phyloP scores from a whole-genome alignment of 2,888 invertebrate genomes.

The Philonicus albiceps region DNA sequence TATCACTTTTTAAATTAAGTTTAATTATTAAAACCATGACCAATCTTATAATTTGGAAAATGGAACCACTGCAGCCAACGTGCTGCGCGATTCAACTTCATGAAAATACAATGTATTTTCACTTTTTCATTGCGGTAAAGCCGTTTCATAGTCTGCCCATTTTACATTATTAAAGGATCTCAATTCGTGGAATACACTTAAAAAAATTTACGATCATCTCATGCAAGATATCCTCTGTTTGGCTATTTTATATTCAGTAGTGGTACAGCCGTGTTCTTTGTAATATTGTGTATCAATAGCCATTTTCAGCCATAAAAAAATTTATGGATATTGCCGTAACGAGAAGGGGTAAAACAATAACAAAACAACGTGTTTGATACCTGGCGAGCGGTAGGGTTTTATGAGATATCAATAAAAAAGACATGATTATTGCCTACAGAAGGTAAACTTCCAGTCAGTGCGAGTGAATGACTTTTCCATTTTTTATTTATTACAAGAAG shows the following conservation, averaged over 20 bases:
- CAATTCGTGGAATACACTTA: slow-evolving; percentile 40
- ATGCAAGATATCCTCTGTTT: slow-evolving; percentile 35
- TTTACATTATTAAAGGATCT: slow-evolving; percentile 40
- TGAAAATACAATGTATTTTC: slow-evolving; percentile 39
- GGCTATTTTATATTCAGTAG: slow-evolving; percentile 32
- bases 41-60: slow-evolving; percentile 20
- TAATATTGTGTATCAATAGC: slow-evolving; percentile 40
- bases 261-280: slow-evolving; percentile 31
- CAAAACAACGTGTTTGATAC: slow-evolving; percentile 36
- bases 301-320: slow-evolving; percentile 41
- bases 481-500: slow-evolving; percentile 27
- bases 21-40: slow-evolving; percentile 14
- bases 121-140: slow-evolving; percentile 36
- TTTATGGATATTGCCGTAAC: slow-evolving; percentile 41
- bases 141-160: background rate
- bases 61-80: background rate
- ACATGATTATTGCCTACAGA: slow-evolving; percentile 40
- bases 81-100: slow-evolving; percentile 17
- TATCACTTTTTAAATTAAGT: background rate
- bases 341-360: slow-evolving; percentile 42
- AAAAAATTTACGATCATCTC: slow-evolving; percentile 41
- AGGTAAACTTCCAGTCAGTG: slow-evolving; percentile 33
- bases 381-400: slow-evolving; percentile 10
- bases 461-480: slow-evolving; percentile 31
- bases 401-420: slow-evolving; percentile 35